Evolutionary conservation across 2,888 invertebrate genomes (phyloP).

Genomic region (Liodrosophila aerea): DNA sequence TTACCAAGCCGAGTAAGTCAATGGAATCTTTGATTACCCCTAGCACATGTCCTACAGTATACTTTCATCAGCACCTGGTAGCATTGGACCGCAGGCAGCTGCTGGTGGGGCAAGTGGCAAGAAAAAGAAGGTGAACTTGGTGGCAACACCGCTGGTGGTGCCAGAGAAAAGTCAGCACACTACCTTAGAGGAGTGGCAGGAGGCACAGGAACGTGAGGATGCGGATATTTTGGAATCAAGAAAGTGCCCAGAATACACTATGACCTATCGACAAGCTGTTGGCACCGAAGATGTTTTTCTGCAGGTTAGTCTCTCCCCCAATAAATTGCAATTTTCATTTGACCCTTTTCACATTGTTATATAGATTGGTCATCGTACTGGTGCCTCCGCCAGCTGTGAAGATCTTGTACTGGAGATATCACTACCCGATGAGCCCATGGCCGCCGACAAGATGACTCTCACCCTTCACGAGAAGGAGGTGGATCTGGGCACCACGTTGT

Average conservation of each 20-base stretch:
- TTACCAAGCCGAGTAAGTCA: constrained; percentile 64
- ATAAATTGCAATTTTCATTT: neutral
- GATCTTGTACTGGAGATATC: constrained; percentile 90
- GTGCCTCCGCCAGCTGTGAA: constrained; percentile 92
- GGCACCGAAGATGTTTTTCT: constrained; percentile 93
- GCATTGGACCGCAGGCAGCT: constrained; percentile 77
- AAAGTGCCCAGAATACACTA: constrained; percentile 88
- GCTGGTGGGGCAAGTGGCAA: constrained; percentile 14
- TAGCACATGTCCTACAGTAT: neutral
- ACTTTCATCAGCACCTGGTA: constrained; percentile 81
- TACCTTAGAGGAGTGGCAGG: constrained; percentile 80
- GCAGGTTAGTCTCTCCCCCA: constrained; percentile 84
- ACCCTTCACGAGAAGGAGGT: constrained; percentile 86
- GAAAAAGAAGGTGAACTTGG: constrained; percentile 47
- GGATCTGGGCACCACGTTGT: constrained; percentile 86
- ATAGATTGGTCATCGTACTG: constrained; percentile 91
- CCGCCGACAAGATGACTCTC: constrained; percentile 88
- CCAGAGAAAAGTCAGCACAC: constrained; percentile 47
- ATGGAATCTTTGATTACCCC: neutral
- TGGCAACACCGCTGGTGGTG: constrained; percentile 55
- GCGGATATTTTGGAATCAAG: constrained; percentile 85
- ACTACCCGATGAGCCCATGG: constrained; percentile 88
- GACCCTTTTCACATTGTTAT: constrained; percentile 19
- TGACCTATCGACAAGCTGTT: constrained; percentile 93
- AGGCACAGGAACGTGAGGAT: constrained; percentile 84